Percentiles rank a stretch among this genome's conserved stretches.
phyloP scores from a whole-genome alignment of 1,140 invertebrate species.

The Lordiphosa mommai region DNA sequence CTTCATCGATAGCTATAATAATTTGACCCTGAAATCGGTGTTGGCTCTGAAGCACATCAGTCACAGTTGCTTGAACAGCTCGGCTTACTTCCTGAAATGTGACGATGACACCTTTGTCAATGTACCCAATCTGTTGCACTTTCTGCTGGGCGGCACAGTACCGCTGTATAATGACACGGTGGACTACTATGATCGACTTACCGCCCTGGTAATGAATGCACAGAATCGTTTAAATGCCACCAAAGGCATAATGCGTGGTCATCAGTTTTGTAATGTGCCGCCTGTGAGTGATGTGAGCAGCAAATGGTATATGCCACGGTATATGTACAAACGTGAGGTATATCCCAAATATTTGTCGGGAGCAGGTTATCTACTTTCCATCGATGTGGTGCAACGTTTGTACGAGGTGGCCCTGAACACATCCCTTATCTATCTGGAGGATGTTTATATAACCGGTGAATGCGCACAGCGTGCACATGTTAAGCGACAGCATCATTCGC shows the following conservation, averaged over 20 bases:
- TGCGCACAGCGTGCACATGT: conserved; percentile 62
- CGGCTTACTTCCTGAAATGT: conserved; percentile 88
- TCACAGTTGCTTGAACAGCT: conserved; percentile 82
- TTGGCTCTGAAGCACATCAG: conserved; percentile 91
- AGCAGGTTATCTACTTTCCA: conserved; percentile 90
- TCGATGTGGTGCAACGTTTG: conserved; percentile 84
- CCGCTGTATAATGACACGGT: conserved; percentile 75
- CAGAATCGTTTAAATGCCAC: conserved; percentile 60
- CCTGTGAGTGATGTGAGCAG: conserved; percentile 86
- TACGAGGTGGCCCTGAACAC: conserved; percentile 86
- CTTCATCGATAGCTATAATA: conserved; percentile 94
- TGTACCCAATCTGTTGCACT: conserved; percentile 82
- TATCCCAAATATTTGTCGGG: conserved; percentile 93
- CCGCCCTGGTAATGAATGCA: conserved; percentile 30
- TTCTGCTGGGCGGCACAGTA: conserved; percentile 79
- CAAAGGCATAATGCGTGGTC: conserved; percentile 84
- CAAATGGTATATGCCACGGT: conserved; percentile 91
- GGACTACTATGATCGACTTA: conserved; percentile 55
- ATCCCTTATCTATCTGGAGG: conserved; percentile 89
- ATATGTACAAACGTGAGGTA: conserved; percentile 86
- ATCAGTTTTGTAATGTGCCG: conserved; percentile 86
- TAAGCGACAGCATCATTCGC: conserved; percentile 48
- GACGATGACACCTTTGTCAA: conserved; percentile 94
- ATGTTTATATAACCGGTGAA: conserved; percentile 90
- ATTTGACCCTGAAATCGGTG: conserved; percentile 93